Evolutionary conservation across 2,888 invertebrate genomes (phyloP).

Genomic region (Odontocolon sp.): DNA sequence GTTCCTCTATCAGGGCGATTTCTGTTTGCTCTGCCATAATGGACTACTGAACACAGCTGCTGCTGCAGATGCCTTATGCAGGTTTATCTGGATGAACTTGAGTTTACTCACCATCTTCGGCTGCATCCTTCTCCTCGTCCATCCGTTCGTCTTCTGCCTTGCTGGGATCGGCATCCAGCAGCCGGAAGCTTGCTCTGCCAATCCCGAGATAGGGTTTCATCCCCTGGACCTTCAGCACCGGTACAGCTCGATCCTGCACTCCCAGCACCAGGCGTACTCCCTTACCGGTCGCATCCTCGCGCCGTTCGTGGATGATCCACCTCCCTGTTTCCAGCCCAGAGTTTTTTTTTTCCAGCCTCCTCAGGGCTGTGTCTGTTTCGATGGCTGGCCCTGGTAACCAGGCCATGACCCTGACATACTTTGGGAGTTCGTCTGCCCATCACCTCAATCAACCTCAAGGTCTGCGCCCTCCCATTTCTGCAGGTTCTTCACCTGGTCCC

Average conservation of each 20-base stretch:
- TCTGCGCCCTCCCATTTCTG: slow-evolving; percentile 12
- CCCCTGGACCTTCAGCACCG: background rate
- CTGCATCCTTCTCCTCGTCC: background rate
- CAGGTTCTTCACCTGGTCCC: background rate
- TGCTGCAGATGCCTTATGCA: slow-evolving; percentile 19
- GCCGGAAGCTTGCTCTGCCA: background rate
- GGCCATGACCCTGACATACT: too few species aligned
- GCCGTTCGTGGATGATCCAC: slow-evolving; percentile 50
- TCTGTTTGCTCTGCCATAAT: background rate
- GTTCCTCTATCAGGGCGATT: slow-evolving; percentile 22
- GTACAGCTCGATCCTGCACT: slow-evolving; percentile 23
- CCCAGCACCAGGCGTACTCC: slow-evolving; percentile 47
- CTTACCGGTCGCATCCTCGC: background rate
- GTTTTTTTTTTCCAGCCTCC: slow-evolving; percentile 46
- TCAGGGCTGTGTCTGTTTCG: slow-evolving; percentile 22
- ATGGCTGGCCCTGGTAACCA: background rate
- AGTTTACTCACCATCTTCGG: slow-evolving; percentile 4
- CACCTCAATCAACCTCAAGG: too few species aligned
- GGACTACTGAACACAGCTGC: background rate
- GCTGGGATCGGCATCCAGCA: background rate
- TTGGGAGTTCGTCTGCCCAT: too few species aligned
- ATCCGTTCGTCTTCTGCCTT: background rate
- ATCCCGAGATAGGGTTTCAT: slow-evolving; percentile 8
- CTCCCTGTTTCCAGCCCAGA: slow-evolving; percentile 47
- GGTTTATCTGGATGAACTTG: slow-evolving; percentile 15